Evolutionary conservation across 2,888 invertebrate species (phyloP), one percentile per base, ranked within the genome.

Genomic region (Sphinx pinastri): DNA sequence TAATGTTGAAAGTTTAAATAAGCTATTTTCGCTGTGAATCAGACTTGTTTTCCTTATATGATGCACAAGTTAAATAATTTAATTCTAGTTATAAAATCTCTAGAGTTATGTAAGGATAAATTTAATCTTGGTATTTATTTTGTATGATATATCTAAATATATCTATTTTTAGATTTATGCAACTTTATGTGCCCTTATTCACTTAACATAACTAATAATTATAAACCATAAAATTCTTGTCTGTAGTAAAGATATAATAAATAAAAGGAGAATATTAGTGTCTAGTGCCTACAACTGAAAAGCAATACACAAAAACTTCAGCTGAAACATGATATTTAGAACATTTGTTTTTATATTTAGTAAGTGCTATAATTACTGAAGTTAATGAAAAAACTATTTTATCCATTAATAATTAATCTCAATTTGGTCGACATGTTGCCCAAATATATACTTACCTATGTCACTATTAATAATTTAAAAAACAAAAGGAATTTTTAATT

Each of bases 1-100:
- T 76, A 77, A 78, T 79, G 79, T 81, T 79, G 79, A 77, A 75
- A 75, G 73, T 76, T 78, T 80, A 81, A 84, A 80, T 80, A 83
- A 82, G 84, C 77, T 74, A 80, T 84, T 75, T 73, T 71, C 73
- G 72, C 76, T 73, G 77, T 76, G 75, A 74, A 75, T 71, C 19
- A 70, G 71, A 73, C 68, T 71, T 76, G 72, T 76, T 67, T 68
- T 71, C 57, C n/a, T 11, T 55, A 19, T 55, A 55, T 8, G 16
- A 6, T 63, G 47, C 7, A 0, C 12, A 47, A 7, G 12, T 49
- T 45, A 47, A 47, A 47, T 13, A 12, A 63, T 49, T 63, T 63
- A 13, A 49, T 63, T 19, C 19, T 60, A 16, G n/a, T 63, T 63
- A 49, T 49, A 49, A 49, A 25, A 19, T 63, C 8, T 5, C 25